phyloP scores from a whole-genome alignment of 2,113 vertebrate genomes.

The Hoplias malabaricus region DNA sequence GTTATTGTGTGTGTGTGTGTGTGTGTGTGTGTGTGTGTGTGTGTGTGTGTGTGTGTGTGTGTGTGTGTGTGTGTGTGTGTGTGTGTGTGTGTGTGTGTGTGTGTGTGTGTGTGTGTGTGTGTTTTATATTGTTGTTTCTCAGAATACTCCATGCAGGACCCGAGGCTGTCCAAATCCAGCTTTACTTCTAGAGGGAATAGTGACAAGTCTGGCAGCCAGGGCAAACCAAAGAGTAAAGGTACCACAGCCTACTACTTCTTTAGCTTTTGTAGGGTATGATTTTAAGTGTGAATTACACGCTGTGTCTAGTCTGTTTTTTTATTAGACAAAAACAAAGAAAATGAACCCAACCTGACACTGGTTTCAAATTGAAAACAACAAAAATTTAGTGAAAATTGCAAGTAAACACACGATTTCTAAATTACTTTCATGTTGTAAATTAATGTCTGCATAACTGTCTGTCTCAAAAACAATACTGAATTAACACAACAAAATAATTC shows the following conservation, averaged over 20 bases:
- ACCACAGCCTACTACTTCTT: conserved; percentile 28
- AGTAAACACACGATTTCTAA: too few relatives aligned
- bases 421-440: too few relatives aligned
- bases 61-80: not conserved
- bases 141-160: conserved; percentile 87
- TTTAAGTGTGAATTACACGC: not conserved
- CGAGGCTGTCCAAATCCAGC: conserved; percentile 87
- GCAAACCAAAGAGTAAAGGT: conserved; percentile 96
- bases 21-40: conserved; percentile 21
- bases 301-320: not conserved
- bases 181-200: conserved; percentile 83
- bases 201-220: conserved; percentile 88
- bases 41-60: conserved; percentile 17
- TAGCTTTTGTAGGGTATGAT: not conserved
- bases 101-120: conserved; percentile 17
- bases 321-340: too few relatives aligned
- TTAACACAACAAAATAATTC: too few relatives aligned
- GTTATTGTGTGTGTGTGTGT: not conserved
- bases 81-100: conserved; percentile 21
- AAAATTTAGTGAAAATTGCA: too few relatives aligned
- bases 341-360: too few relatives aligned
- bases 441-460: too few relatives aligned
- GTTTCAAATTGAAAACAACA: too few relatives aligned
- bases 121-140: too few relatives aligned
- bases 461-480: too few relatives aligned